Evolutionary conservation across 2,797 vertebrate genomes (phyloP).

Genomic region (Lepilemur ruficaudatus): DNA sequence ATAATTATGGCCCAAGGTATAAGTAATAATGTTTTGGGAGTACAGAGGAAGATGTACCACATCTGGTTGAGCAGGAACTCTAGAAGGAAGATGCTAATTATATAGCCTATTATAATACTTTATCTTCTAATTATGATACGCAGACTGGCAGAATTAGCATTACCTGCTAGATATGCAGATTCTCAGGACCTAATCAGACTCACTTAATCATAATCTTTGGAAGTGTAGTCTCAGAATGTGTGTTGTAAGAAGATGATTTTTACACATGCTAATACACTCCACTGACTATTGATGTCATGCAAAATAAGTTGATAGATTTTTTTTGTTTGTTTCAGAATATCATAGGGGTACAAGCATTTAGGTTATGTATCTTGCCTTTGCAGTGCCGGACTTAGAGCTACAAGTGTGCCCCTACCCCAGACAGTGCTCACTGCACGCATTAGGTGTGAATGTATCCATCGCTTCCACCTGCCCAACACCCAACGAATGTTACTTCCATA

Average conservation of each 20-base stretch:
- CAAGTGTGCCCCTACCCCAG: too few relatives aligned
- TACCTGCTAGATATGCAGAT: not conserved
- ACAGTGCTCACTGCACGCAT: too few relatives aligned
- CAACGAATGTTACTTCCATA: too few relatives aligned
- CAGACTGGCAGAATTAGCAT: not conserved
- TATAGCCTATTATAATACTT: not conserved
- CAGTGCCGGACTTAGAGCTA: too few relatives aligned
- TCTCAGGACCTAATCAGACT: not conserved
- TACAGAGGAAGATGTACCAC: not conserved
- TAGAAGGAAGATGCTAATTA: not conserved
- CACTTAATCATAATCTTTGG: not conserved
- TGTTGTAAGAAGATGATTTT: not conserved
- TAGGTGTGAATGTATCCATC: too few relatives aligned
- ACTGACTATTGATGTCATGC: not conserved
- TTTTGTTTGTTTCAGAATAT: too few relatives aligned
- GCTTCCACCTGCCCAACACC: too few relatives aligned
- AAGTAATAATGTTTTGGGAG: not conserved
- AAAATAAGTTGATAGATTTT: not conserved
- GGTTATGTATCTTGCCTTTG: too few relatives aligned
- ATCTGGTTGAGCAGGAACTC: not conserved
- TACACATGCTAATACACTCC: not conserved
- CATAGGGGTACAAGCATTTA: too few relatives aligned
- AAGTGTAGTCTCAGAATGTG: not conserved
- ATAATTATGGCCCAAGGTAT: not conserved
- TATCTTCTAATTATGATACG: not conserved